These are phyloP conservation scores for Porphyrio hochstetteri DNA, from an alignment of 2,113 vertebrate genomes.

Conservation along the genomic window DNA sequence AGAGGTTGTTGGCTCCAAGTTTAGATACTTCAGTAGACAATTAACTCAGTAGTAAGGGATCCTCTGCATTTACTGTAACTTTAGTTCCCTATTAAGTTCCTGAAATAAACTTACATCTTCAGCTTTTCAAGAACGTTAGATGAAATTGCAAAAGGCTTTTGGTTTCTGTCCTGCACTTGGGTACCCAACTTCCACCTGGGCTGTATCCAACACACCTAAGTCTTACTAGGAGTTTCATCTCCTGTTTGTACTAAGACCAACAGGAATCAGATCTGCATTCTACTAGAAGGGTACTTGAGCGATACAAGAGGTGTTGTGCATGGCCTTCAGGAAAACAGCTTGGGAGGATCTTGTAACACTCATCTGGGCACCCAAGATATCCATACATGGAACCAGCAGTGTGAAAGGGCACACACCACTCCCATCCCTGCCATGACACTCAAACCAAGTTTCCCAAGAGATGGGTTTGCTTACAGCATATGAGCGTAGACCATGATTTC, in stretches of 20 bases:
- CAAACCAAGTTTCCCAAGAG: background rate
- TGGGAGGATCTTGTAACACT: background rate
- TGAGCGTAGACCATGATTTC: background rate
- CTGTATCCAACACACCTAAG: background rate
- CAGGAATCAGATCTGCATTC: background rate
- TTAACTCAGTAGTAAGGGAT: background rate
- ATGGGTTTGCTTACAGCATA: accelerated
- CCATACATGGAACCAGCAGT: background rate
- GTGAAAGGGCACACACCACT: background rate
- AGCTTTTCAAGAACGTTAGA: background rate
- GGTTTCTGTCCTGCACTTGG: background rate
- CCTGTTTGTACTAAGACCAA: background rate
- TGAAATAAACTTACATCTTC: background rate
- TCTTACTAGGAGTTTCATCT: background rate
- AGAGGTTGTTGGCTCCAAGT: background rate
- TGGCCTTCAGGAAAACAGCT: background rate
- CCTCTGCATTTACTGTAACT: background rate
- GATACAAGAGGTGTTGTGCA: background rate
- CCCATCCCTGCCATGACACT: background rate
- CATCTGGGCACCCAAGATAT: background rate
- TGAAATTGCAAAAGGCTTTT: background rate
- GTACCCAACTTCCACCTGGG: background rate
- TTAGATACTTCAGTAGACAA: background rate
- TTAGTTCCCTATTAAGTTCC: background rate
- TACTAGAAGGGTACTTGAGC: background rate